These are phyloP conservation scores for Caenorhabditis briggsae DNA, from an alignment of 1,140 invertebrate genomes.

Conservation along the genomic window DNA sequence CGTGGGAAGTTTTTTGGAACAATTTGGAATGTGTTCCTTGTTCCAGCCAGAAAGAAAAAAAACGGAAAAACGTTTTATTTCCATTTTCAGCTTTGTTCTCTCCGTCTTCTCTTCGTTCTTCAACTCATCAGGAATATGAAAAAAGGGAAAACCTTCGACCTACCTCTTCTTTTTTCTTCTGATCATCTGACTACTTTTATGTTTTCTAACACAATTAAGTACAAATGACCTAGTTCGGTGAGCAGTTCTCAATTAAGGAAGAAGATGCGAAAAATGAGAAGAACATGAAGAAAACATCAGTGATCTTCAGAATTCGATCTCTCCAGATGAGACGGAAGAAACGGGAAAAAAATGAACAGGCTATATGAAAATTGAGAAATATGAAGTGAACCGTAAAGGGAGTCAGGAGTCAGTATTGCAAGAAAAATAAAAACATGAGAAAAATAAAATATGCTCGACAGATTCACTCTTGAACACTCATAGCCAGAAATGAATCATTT, in stretches of 20 bases:
- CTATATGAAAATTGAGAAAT: background rate
- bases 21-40: background rate
- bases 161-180: background rate
- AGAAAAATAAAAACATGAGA: too few relatives aligned
- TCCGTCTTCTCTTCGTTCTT: background rate
- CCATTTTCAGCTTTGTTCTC: background rate
- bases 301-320: too few relatives aligned
- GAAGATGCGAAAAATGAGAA: too few relatives aligned
- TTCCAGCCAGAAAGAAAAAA: background rate
- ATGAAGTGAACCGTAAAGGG: background rate
- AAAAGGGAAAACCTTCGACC: background rate
- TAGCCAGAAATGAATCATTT: too few relatives aligned
- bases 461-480: too few relatives aligned
- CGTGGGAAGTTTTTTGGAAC: background rate
- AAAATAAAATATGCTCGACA: background rate
- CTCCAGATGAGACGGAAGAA: background rate
- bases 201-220: background rate
- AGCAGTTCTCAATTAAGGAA: background rate
- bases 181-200: too few relatives aligned
- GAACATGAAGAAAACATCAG: too few relatives aligned
- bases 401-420: too few relatives aligned
- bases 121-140: constrained; percentile 14
- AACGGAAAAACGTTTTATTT: background rate
- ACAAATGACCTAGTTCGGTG: background rate
- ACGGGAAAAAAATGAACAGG: background rate